Percentiles rank a stretch among this genome's conserved stretches.
Conservation (phyloP, 2,888 invertebrate genomes). For the Halictus ligatus region DNA sequence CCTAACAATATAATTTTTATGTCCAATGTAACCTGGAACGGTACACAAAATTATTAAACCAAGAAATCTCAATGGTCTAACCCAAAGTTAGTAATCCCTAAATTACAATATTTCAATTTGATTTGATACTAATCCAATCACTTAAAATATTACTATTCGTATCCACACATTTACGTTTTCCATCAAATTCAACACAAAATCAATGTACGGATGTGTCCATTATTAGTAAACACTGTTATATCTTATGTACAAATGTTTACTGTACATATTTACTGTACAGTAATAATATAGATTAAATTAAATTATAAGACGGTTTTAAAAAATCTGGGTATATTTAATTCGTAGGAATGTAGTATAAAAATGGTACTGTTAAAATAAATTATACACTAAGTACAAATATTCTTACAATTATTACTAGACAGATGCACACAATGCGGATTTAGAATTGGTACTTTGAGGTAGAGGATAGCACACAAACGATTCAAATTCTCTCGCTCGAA, state of each 20-base stretch:
- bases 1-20: neutral
- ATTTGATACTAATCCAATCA: neutral
- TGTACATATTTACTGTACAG: no score
- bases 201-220: no score
- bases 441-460: neutral
- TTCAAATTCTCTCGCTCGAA: neutral
- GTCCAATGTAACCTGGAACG: neutral
- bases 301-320: no score
- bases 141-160: neutral
- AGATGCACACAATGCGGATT: neutral
- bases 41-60: neutral
- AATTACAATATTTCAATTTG: neutral
- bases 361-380: neutral
- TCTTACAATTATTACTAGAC: neutral
- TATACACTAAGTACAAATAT: neutral
- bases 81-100: no score
- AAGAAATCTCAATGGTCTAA: neutral
- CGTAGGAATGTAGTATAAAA: no score
- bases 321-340: no score
- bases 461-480: neutral
- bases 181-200: neutral
- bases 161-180: no score
- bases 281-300: no score
- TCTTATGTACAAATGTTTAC: no score
- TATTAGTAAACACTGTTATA: no score